phyloP scores from a whole-genome alignment of 2,113 vertebrate genomes.

The Chauna torquata region DNA sequence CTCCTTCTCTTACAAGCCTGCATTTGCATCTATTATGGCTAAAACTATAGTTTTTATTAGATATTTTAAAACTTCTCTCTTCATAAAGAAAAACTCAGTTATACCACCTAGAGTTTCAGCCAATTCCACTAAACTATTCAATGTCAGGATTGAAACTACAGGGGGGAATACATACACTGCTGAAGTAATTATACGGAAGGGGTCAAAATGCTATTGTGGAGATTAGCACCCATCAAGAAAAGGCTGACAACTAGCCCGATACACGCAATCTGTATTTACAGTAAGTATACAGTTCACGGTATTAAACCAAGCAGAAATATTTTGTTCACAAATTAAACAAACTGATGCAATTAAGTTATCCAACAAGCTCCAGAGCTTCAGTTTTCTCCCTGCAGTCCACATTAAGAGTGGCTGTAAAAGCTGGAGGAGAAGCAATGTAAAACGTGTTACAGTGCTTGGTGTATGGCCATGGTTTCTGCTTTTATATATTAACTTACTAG shows the following conservation, averaged over 20 bases:
- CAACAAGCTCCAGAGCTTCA: neutral
- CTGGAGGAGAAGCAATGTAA: neutral
- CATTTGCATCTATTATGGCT: neutral
- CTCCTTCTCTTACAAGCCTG: neutral
- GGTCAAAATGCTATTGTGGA: constrained; percentile 17
- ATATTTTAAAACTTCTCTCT: neutral
- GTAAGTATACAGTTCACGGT: neutral
- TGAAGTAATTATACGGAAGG: neutral
- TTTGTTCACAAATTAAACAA: constrained; percentile 12
- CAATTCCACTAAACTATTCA: neutral
- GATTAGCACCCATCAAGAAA: neutral
- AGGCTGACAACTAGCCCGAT: neutral
- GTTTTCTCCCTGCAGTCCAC: neutral
- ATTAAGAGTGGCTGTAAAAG: neutral
- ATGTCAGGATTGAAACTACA: neutral
- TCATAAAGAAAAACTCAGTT: neutral
- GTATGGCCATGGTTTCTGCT: neutral
- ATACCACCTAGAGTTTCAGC: neutral
- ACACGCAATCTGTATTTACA: neutral
- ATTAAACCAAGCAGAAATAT: neutral
- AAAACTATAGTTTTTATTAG: neutral
- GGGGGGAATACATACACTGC: neutral
- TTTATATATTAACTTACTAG: neutral
- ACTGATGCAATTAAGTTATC: neutral
- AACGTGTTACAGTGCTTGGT: neutral